phyloP scores from a whole-genome alignment of 1,140 invertebrate genomes.

The Globodera ellingtonae region DNA sequence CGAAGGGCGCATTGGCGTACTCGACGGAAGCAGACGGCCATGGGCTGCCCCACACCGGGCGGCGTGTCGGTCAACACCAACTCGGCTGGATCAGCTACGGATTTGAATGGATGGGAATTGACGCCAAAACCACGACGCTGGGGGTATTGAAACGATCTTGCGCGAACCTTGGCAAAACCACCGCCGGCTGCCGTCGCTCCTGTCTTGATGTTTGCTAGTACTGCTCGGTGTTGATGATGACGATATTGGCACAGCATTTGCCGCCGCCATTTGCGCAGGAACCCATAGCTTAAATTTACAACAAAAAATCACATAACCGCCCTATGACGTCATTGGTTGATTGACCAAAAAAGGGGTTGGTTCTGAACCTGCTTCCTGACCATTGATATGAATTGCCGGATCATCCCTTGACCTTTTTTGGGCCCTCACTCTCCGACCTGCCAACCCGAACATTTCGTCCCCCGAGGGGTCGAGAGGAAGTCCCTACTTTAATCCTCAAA shows the following conservation, averaged over 20 bases:
- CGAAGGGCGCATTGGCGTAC: conserved; percentile 31
- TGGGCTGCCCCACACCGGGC: not conserved
- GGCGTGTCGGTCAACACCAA: conserved; percentile 25
- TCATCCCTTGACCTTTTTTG: not conserved
- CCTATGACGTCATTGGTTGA: too few relatives aligned
- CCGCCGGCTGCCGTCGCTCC: not conserved
- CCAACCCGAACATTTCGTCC: not conserved
- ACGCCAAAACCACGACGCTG: not conserved
- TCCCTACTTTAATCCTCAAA: not conserved
- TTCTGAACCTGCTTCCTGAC: too few relatives aligned
- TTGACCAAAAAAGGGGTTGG: too few relatives aligned
- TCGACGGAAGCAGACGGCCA: conserved; percentile 23
- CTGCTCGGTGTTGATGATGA: not conserved
- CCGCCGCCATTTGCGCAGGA: not conserved
- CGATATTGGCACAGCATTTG: not conserved
- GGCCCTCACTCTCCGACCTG: not conserved
- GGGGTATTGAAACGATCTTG: too few relatives aligned
- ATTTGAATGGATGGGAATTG: not conserved
- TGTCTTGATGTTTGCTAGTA: not conserved
- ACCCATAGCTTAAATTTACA: not conserved
- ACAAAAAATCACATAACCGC: too few relatives aligned
- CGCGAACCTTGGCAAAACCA: not conserved
- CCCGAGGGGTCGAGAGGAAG: not conserved
- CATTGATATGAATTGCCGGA: not conserved
- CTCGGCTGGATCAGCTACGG: not conserved